Percentiles rank a stretch among this genome's conserved stretches.
Evolutionary conservation across 64 coral and sea anemone genomes (phyloP).

Genomic region (Anthopleura sola): DNA sequence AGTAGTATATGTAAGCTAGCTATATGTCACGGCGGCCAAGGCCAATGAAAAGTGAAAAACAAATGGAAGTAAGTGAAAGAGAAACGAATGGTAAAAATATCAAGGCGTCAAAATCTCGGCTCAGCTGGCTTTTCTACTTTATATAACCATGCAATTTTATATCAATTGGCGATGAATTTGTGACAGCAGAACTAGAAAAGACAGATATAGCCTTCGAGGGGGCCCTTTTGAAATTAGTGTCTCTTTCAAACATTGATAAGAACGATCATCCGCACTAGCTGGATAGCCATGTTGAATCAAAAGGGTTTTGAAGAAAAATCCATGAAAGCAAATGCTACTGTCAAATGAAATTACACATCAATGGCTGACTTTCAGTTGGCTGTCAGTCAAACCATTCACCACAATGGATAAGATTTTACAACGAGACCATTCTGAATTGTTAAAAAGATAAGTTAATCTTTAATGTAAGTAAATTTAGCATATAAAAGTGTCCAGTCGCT

Average conservation of each 20-base stretch:
- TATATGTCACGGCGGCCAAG: background rate
- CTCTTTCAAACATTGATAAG: slow-evolving; percentile 11
- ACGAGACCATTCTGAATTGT: background rate
- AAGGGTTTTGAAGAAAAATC: background rate
- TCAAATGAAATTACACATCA: background rate
- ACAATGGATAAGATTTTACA: background rate
- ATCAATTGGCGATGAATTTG: background rate
- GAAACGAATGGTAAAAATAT: background rate
- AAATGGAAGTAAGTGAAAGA: background rate
- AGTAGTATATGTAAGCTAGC: background rate
- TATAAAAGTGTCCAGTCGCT: slow-evolving; percentile 12
- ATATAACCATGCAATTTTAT: background rate
- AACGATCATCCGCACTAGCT: background rate
- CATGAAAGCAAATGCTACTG: background rate
- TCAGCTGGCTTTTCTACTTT: background rate
- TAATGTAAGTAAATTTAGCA: slow-evolving; percentile 18
- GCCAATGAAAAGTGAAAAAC: background rate
- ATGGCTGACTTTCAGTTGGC: background rate
- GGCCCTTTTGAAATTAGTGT: slow-evolving; percentile 11
- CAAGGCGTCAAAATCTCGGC: background rate
- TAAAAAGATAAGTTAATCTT: slow-evolving; percentile 14
- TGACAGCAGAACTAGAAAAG: background rate
- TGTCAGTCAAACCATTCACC: background rate
- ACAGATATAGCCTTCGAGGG: slow-evolving; percentile 4
- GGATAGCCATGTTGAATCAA: background rate